Conservation (phyloP, 35 echinoderm and acorn worm species). For the Heliocidaris erythrogramma region DNA sequence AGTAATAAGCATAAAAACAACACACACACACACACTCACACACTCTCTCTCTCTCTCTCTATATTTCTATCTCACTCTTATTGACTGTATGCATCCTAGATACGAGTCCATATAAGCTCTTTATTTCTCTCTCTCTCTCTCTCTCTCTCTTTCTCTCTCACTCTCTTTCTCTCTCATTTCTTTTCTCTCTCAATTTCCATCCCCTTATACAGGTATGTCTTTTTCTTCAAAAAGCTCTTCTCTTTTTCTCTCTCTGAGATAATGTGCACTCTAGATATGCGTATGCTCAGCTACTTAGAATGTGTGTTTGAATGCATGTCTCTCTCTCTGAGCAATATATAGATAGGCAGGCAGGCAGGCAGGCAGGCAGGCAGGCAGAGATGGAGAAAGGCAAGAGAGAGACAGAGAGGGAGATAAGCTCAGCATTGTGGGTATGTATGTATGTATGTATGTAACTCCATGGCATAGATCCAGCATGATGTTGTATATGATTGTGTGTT, state of each 20-base stretch:
- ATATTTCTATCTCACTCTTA: no score
- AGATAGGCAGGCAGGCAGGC: background rate
- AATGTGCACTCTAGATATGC: background rate
- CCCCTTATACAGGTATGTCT: no score
- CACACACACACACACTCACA: no score
- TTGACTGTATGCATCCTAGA: no score
- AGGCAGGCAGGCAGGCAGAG: background rate
- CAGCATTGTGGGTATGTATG: constrained; percentile 28
- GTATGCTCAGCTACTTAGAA: background rate
- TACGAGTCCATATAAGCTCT: no score
- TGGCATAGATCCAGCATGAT: constrained; percentile 10
- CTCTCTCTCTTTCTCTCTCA: no score
- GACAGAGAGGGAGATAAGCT: background rate
- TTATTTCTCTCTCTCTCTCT: no score
- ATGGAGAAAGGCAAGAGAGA: background rate
- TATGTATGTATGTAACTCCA: constrained; percentile 19
- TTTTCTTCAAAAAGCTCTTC: no score
- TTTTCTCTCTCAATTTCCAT: background rate
- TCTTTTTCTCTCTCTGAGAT: background rate
- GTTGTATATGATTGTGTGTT: constrained; percentile 12
- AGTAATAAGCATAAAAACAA: no score
- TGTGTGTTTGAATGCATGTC: background rate
- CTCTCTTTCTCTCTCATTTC: background rate
- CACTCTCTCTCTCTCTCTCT: no score
- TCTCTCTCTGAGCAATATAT: background rate